Evolutionary conservation across 2,797 vertebrate species (phyloP), one percentile per base, ranked within the genome.

Genomic region (Myiotriccus ornatus): DNA sequence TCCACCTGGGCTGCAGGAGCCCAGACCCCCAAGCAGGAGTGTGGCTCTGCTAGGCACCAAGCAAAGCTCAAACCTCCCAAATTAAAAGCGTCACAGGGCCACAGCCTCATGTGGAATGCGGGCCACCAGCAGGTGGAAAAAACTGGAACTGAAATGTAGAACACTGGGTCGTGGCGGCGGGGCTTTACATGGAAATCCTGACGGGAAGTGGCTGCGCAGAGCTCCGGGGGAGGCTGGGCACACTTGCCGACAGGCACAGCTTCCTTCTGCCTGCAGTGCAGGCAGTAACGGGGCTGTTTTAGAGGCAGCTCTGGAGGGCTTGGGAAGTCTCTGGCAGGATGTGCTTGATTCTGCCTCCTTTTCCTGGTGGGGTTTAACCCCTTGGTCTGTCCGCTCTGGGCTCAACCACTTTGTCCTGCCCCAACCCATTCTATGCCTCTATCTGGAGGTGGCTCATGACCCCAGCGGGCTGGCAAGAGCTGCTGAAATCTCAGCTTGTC

Each of bases 101-200:
- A 2, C 79, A 79, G 90, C 41, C 79, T 69, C 70, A 46, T 87
- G 94, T 71, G 78, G 64, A 93, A 78, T 7, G 0, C 0, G 1
- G 77, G 89, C 94, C 35, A 75, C 67, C 68, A 89, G 92, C 11
- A 28, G 65, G 50, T 92, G 92, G 95, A 71, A 92, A 92, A 94
- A 90, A 50, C 1, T 17, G 81, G 89, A 95, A 90, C 67, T 4
- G 5, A 94, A 95, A 96, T 94, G 67, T 95, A 81, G 97, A 97
- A 93, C 87, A 92, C 47, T 96, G 93, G 96, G 96, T 97, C 94
- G 74, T 94, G 93, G 92, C 6, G 28, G 52, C 0, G 0, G 67
- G 14, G 13, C 93, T 95, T 94, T 87, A 93, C 94, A 70, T 93
- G 94, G 97, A 95, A 96, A 94, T 74, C 37, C 37, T 97, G 94